These are phyloP conservation scores for Streblospio benedicti DNA, from an alignment of 1,140 invertebrate species.

Conservation along the genomic window DNA sequence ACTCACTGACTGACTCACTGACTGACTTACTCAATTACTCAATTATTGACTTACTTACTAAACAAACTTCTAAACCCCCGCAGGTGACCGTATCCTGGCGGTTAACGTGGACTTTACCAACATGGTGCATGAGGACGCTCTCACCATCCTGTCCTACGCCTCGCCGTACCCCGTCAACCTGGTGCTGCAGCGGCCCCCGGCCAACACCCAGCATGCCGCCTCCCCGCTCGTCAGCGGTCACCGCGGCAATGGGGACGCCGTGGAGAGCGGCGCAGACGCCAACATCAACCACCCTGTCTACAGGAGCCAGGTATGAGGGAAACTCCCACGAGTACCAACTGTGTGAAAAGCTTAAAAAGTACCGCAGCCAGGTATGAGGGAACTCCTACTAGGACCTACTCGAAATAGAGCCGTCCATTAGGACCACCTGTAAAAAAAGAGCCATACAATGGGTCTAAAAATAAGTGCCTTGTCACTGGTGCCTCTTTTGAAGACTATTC, in stretches of 20 bases:
- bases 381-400: no score
- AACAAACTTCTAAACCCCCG: constrained; percentile 19
- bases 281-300: constrained; percentile 55
- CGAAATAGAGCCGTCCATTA: no score
- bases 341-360: background rate
- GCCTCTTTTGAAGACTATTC: no score
- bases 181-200: constrained; percentile 52
- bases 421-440: no score
- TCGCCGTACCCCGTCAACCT: constrained; percentile 79
- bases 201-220: no score
- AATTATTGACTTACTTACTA: background rate
- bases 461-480: no score
- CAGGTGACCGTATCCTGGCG: constrained; percentile 76
- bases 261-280: constrained; percentile 24
- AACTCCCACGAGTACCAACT: constrained; percentile 37
- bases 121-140: constrained; percentile 81
- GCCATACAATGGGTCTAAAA: no score
- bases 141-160: constrained; percentile 78
- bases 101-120: constrained; percentile 77
- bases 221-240: background rate
- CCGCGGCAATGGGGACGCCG: constrained; percentile 16
- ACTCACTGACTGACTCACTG: background rate
- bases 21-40: background rate
- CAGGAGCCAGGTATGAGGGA: constrained; percentile 60
- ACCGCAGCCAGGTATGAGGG: no score